A percentile compares a stretch with the other conserved stretches of the same genome.
phyloP scores from a whole-genome alignment of 2,797 vertebrate genomes.

The Myotis vivesi region DNA sequence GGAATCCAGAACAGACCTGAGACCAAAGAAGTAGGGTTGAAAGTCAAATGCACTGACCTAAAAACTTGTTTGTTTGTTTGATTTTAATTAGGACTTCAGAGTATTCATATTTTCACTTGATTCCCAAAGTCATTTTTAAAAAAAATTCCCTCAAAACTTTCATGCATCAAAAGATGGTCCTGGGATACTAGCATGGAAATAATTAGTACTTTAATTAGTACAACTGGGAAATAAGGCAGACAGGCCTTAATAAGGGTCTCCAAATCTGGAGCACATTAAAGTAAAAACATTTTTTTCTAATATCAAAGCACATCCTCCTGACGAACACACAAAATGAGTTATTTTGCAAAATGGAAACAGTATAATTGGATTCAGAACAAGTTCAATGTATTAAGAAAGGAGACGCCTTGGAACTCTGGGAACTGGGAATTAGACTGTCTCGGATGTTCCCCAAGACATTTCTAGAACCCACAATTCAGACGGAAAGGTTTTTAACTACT shows the following conservation, averaged over 20 bases:
- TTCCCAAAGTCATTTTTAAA: conserved; percentile 22
- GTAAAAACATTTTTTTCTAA: conserved; percentile 18
- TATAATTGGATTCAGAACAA: conserved; percentile 71
- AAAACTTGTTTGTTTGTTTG: background rate
- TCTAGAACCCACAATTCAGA: conserved; percentile 47
- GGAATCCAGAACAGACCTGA: conserved; percentile 52
- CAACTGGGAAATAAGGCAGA: conserved; percentile 64
- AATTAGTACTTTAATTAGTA: conserved; percentile 76
- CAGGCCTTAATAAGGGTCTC: conserved; percentile 50
- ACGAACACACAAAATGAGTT: conserved; percentile 20
- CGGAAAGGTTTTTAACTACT: conserved; percentile 4
- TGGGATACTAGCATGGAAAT: conserved; percentile 67
- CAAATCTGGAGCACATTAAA: conserved; percentile 71
- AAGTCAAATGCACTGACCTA: conserved; percentile 9
- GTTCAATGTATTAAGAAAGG: conserved; percentile 48
- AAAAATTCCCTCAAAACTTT: conserved; percentile 49
- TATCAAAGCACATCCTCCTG: conserved; percentile 60
- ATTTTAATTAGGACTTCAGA: conserved; percentile 18
- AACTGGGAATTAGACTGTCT: conserved; percentile 55
- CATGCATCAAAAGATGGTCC: conserved; percentile 53
- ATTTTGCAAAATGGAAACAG: conserved; percentile 65
- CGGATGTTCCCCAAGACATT: conserved; percentile 53
- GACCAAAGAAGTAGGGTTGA: background rate
- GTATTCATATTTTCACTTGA: conserved; percentile 51
- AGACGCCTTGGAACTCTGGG: conserved; percentile 36